Base-by-base conservation (phyloP, 2,113 vertebrate genomes). In the Plotosus lineatus region DNA sequence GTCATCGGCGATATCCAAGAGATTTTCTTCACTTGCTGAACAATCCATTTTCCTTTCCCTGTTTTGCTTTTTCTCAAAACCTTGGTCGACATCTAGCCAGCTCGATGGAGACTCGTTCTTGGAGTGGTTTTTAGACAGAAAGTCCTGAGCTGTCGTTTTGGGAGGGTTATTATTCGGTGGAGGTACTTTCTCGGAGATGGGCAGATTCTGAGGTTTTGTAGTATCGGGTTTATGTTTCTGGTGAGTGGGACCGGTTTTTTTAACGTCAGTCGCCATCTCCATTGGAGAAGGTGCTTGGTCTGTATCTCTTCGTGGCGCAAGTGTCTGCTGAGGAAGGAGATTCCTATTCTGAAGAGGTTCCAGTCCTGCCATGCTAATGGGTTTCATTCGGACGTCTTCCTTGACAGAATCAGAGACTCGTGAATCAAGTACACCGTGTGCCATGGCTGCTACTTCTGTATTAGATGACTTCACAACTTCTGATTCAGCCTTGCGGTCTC, bases 1-100 rank as follows among this genome's bases (percentile, higher is more conserved):
- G 80, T 97, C 94, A 0, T 94, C 92, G 1, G 93, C 90, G 7
- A 94, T 94, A 77, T 97, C 95, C 50, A 92, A 89, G 63, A 90
- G 66, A 48, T 88, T 88, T 0, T 96, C 95, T 0, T 94, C 94
- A 68, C 94, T 95, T n/a, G 79, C 79, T 61, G 94, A 94, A 11
- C 87, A 40, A 0, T 93, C 89, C 14, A 91, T 77, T 28, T 78
- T 86, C 81, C 81, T 88, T 46, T 81, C 91, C n/a, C 79, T 94
- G 75, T 86, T 88, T 4, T 75, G 86, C 12, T 81, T 28, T 58
- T 36, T 72, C 28, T 85, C 83, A 31, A 86, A 90, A 69, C 77
- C 84, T 71, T 88, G 84, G 77, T 92, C 92, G 40, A 92, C 90
- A 33, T 93, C 90, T 28, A 90, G 68, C 86, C 88, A 91, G 78